Conservation (phyloP, 1,140 invertebrate species). For the Bombus balteatus region DNA sequence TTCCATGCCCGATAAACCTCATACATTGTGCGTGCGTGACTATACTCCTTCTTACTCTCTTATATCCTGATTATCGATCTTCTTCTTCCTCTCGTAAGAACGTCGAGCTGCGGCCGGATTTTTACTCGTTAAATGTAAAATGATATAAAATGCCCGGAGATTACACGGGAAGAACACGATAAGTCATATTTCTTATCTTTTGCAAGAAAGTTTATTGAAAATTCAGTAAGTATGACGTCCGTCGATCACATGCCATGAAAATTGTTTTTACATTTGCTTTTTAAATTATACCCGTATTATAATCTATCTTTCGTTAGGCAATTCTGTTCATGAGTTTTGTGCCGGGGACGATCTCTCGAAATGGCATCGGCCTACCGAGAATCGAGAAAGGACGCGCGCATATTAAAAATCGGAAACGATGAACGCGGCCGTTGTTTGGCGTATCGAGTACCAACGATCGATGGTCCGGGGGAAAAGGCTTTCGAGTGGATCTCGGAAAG, state of each 20-base stretch:
- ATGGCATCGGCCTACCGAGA: neutral
- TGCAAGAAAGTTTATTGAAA: neutral
- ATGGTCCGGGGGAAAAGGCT: neutral
- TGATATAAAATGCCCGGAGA: neutral
- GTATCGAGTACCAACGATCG: constrained; percentile 10
- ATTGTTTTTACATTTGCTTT: too few relatives aligned
- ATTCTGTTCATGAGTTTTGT: neutral
- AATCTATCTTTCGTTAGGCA: neutral
- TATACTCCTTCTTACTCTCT: neutral
- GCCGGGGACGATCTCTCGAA: neutral
- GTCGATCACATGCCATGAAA: too few relatives aligned
- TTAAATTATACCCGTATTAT: too few relatives aligned
- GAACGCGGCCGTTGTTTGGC: neutral
- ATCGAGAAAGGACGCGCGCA: neutral
- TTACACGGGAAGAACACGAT: too few relatives aligned
- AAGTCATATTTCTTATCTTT: neutral
- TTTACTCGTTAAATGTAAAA: too few relatives aligned
- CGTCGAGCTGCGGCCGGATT: neutral
- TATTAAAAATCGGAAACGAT: constrained; percentile 27
- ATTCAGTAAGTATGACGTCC: too few relatives aligned
- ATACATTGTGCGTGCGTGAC: constrained; percentile 3
- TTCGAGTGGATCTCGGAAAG: neutral
- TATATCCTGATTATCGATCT: neutral
- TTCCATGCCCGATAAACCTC: constrained; percentile 8
- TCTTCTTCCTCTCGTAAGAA: neutral